Base-by-base conservation (phyloP, 1,140 invertebrate genomes). In the Atta cephalotes region DNA sequence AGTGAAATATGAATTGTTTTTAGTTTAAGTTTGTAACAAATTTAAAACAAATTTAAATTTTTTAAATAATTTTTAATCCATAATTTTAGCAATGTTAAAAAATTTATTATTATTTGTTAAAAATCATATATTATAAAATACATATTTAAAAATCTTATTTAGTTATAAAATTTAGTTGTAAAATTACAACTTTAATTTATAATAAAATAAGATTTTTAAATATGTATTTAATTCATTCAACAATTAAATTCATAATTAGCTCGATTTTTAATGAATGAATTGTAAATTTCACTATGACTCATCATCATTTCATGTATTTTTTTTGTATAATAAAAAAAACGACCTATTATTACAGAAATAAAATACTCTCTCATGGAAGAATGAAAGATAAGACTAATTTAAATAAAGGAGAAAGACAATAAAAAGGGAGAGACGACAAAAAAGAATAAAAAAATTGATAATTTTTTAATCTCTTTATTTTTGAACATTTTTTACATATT, bases 371-470 rank as follows among this genome's bases (percentile, higher is more conserved):
- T 63, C 49, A 7, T 31, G 12, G 12, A 49, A 12, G 21, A 62
- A 45, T 77, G 39, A 28, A 62, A 78, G 25, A 78, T 78, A 78
- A 78, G 39, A 7, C 25, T 45, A 16, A 63, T 25, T 63, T 78
- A 63, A 16, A 45, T 45, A 45, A 45, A 45, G 10, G 9, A 45
- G 39, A 45, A 45, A 45, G 10, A 10, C 10, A 45, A 45, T 39
- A 39, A 45, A 45, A 45, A 45, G 10, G 10, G 39, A 45, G 9
- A 45, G 9, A 10, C 10, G 0, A 45, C 1, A 45, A 10, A 45
- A 45, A 9, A 45, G 0, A 78, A 78, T 12, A 25, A 63, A 78
- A 25, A 21, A 25, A 78, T 25, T 45, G 28, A 45, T 45, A 45
- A 31, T 63, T 63, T 31, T 18, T 63, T 2, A 51, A 3, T 51